Evolutionary conservation across 2,113 vertebrate genomes (phyloP).

Genomic region (Tapirus terrestris): DNA sequence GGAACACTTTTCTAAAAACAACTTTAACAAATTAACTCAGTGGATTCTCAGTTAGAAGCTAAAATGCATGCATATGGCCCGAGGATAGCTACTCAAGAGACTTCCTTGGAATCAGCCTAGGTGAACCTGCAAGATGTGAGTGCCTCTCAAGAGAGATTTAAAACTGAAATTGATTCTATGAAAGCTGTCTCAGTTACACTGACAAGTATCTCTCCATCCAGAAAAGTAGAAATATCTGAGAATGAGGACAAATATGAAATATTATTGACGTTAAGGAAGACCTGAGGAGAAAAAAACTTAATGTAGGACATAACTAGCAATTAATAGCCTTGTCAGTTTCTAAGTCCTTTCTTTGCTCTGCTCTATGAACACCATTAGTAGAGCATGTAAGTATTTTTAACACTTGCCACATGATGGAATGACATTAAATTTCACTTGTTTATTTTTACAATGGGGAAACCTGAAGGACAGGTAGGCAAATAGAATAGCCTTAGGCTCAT

Average conservation of each 20-base stretch:
- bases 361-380: neutral
- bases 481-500: neutral
- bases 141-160: slow-evolving; percentile 46
- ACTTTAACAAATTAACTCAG: slow-evolving; percentile 51
- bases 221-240: neutral
- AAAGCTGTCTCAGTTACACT: slow-evolving; percentile 7
- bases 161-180: slow-evolving; percentile 55
- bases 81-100: slow-evolving; percentile 34
- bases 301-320: neutral
- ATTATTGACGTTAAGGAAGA: slow-evolving; percentile 35
- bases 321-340: slow-evolving; percentile 29
- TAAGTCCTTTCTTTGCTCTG: neutral
- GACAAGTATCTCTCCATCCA: neutral
- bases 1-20: slow-evolving; percentile 42
- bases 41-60: slow-evolving; percentile 46
- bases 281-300: neutral
- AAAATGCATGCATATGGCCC: neutral
- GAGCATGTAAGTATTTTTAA: neutral
- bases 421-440: neutral
- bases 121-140: slow-evolving; percentile 35
- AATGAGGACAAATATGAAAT: slow-evolving; percentile 59
- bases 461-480: neutral
- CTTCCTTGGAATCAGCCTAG: neutral
- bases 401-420: neutral
- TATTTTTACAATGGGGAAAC: neutral